Conservation (phyloP, 2,113 vertebrate genomes). For the Macrotis lagotis region DNA sequence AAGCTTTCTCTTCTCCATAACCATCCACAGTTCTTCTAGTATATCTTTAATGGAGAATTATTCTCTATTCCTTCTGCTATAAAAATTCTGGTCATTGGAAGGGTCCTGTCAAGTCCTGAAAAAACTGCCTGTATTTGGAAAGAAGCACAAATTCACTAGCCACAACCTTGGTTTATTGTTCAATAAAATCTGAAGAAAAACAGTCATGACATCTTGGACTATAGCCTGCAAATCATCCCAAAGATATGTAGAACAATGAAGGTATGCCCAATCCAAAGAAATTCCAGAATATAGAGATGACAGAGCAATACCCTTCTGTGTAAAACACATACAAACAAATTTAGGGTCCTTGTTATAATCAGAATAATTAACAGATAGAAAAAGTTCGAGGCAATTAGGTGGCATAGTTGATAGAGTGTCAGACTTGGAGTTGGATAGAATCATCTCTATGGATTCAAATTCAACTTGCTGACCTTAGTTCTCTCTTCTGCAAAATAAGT, state of each 20-base stretch:
- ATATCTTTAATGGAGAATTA: neutral
- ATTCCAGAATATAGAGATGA: slow-evolving; percentile 7
- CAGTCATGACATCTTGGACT: neutral
- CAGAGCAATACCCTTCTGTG: neutral
- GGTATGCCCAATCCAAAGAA: slow-evolving; percentile 24
- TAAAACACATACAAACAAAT: neutral
- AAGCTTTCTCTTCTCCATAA: neutral
- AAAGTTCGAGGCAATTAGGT: neutral
- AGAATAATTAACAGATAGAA: neutral
- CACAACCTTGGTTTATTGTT: neutral
- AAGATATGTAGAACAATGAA: neutral
- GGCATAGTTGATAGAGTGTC: neutral
- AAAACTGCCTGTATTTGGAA: neutral
- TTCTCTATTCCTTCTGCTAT: neutral
- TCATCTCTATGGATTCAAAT: neutral
- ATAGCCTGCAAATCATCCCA: slow-evolving; percentile 38
- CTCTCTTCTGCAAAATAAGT: neutral
- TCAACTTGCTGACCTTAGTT: neutral
- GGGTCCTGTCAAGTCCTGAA: neutral
- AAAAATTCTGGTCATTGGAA: neutral
- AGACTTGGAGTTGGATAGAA: neutral
- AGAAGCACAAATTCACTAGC: neutral
- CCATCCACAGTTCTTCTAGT: neutral
- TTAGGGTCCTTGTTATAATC: neutral
- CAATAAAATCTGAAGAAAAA: slow-evolving; percentile 28